Base-by-base conservation (phyloP, 2,888 invertebrate genomes). In the Dynastes hyllus region DNA sequence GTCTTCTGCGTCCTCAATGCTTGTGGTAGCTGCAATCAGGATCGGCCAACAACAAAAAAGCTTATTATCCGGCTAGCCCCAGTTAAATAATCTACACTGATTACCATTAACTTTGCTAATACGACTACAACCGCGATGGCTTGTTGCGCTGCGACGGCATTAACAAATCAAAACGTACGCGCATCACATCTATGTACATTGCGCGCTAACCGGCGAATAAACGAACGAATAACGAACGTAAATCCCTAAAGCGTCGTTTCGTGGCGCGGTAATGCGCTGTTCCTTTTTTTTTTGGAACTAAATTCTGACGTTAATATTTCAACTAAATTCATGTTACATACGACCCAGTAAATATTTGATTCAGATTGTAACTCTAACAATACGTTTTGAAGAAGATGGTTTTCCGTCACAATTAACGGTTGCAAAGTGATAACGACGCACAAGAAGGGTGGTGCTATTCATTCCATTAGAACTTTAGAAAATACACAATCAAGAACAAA, bases 71-170 rank as follows among this genome's bases (percentile, higher is more conserved):
- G 3, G 66, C 27, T 37, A 37, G 3, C 37, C 37, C 58, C 63
- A 27, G 51, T 27, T 65, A 66, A 80, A 79, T 80, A 77, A 75
- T 77, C 67, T 73, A 75, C 71, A 80, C 75, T 80, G 71, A 76
- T 80, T 79, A 76, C 78, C 77, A 78, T 80, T 79, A 76, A 79
- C 76, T 76, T 50, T 73, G 71, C 53, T 78, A 67, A 29, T 55
- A 65, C 32, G 71, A 77, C 61, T 45, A 45, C 45, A 8, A 45
- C 45, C 45, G 11, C 9, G 45, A 45, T 45, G 67, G 76, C 77
- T 80, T 77, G 75, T 80, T 79, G 77, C 70, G 32, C 75, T 45
- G 45, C 45, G 45, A 45, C 11, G 22, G 77, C 67, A 77, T 80
- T 80, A 79, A 79, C 77, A 79, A 77, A 71, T 67, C 80, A 80